Base-by-base conservation (phyloP, 2,888 invertebrate species). In the Petrophora chlorosata region DNA sequence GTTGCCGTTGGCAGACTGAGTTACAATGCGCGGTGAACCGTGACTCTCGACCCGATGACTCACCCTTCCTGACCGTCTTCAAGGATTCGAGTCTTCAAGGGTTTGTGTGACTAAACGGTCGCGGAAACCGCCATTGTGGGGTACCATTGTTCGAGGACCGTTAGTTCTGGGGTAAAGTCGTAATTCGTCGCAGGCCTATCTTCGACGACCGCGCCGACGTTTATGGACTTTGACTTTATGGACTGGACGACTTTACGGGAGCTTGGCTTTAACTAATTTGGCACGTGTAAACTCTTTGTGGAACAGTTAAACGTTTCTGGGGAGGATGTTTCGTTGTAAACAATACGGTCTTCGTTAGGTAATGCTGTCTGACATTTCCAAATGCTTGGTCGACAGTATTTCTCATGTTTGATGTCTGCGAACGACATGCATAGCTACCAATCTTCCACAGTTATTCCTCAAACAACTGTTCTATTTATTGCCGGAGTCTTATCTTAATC, bases 41-140 rank as follows among this genome's bases (percentile, higher is more conserved):
- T 67, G 73, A 76, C 79, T 72, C 64, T 49, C 75, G 79, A 82
- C 82, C 82, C 71, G 78, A 75, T 85, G 85, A 86, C 63, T 87
- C 86, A 88, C 75, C 80, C 76, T 78, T 76, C 79, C 76, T 76
- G 74, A 66, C 70, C 61, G 73, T 68, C 72, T 77, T 73, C 71
- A 76, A 84, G 82, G 83, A 84, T 81, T 70, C 64, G 65, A 67
- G 67, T 9, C 10, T 25, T 10, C n/a, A n/a, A n/a, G 1, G 63
- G 72, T 72, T 42, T 33, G 74, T 81, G 76, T 80, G 78, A 81
- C 81, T 81, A 81, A 80, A 69, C 29, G 23, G 22, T 56, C 63
- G 48, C 59, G 58, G 55, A 73, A 85, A 82, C 81, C 84, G 77
- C 63, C 54, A 44, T n/a, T n/a, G n/a, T n/a, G n/a, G n/a, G n/a